These are phyloP conservation scores for Lepus timidus DNA, from an alignment of 2,113 vertebrate species.

Conservation along the genomic window DNA sequence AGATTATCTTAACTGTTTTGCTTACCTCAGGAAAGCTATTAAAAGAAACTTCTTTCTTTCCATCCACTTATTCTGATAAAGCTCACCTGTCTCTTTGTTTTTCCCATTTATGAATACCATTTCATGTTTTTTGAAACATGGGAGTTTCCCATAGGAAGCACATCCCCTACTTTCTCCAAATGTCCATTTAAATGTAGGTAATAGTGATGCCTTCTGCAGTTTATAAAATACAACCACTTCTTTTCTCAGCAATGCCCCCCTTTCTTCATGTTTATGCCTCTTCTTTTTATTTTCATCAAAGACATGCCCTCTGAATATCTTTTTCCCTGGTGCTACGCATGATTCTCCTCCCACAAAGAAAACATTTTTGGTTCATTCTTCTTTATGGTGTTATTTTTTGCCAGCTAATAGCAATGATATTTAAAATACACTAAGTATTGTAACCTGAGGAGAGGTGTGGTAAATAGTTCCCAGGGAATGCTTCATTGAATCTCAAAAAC, in stretches of 20 bases:
- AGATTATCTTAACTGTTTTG: too few relatives aligned
- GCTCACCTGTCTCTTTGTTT: neutral
- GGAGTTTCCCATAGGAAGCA: neutral
- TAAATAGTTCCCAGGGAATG: neutral
- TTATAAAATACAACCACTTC: neutral
- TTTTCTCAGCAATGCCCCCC: too few relatives aligned
- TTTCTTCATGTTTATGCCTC: neutral
- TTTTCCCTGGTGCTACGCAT: too few relatives aligned
- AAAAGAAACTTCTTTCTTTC: neutral
- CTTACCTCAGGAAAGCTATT: fast-evolving
- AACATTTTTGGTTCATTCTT: neutral
- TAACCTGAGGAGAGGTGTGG: neutral
- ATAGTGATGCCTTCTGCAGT: fast-evolving
- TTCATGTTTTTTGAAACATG: neutral
- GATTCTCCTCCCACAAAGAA: neutral
- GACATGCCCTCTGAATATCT: neutral
- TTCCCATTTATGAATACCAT: neutral
- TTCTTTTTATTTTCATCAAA: neutral
- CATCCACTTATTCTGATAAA: neutral
- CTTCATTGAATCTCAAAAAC: neutral
- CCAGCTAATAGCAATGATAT: neutral
- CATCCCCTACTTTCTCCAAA: neutral
- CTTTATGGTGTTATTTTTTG: neutral
- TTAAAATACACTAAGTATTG: neutral
- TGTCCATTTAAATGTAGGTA: neutral